Conservation (phyloP, 2,113 vertebrate species). For the Dicentrarchus labrax region DNA sequence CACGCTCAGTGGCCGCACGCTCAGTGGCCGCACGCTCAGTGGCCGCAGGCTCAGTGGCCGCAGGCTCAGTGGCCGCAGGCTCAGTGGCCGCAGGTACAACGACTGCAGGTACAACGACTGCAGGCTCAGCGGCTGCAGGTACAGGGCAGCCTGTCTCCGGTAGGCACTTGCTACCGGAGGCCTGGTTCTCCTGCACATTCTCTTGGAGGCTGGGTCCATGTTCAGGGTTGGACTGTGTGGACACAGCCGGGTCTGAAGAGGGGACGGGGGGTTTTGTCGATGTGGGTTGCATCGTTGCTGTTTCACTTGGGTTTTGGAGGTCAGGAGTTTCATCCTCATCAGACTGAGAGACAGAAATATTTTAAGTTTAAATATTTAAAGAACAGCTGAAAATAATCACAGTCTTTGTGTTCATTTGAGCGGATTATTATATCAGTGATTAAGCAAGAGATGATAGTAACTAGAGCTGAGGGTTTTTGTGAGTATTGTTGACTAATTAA, state of each 20-base stretch:
- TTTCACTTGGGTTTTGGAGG: slow-evolving; percentile 15
- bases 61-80: background rate
- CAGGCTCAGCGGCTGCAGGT: background rate
- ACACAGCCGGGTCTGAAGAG: slow-evolving; percentile 16
- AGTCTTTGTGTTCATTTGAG: background rate
- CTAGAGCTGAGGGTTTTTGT: background rate
- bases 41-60: no score
- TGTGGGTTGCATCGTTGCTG: background rate
- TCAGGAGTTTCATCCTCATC: slow-evolving; percentile 35
- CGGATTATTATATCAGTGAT: background rate
- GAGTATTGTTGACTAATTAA: background rate
- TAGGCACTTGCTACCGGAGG: background rate
- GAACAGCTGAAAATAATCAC: background rate
- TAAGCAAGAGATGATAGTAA: background rate
- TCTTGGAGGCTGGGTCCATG: background rate
- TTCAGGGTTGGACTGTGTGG: slow-evolving; percentile 2
- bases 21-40: no score
- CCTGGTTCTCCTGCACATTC: background rate
- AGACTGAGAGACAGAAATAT: slow-evolving; percentile 41
- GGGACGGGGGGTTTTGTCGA: background rate
- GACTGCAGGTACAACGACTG: no score
- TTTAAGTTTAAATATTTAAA: background rate
- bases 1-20: no score
- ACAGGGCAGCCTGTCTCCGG: background rate
- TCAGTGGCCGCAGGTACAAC: no score